Percentiles rank a stretch among this genome's conserved stretches.
Conservation (phyloP, 1,140 invertebrate genomes). For the Nasonia longicornis region DNA sequence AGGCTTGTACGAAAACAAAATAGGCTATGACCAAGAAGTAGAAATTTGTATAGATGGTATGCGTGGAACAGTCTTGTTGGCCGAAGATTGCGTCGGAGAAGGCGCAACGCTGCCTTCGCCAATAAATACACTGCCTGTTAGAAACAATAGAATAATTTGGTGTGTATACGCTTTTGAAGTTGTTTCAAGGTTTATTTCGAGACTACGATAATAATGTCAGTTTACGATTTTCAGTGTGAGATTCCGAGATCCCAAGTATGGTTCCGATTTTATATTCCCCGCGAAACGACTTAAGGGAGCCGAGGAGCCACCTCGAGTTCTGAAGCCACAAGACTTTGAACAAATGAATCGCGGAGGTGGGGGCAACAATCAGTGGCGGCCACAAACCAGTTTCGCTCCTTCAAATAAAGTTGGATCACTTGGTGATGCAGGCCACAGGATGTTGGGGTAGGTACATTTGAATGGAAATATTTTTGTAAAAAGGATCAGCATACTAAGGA, state of each 20-base stretch:
- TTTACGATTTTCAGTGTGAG: conserved; percentile 75
- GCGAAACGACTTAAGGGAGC: conserved; percentile 79
- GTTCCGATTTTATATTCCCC: conserved; percentile 81
- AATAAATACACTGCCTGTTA: conserved; percentile 74
- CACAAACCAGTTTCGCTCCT: conserved; percentile 80
- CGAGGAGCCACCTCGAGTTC: conserved; percentile 78
- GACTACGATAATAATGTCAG: conserved; percentile 38
- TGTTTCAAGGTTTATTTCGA: background rate
- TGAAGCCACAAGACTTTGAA: conserved; percentile 84
- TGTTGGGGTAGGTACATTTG: conserved; percentile 68
- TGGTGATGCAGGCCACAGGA: conserved; percentile 77
- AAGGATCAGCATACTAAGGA: background rate
- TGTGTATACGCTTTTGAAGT: conserved; percentile 53
- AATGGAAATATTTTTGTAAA: background rate
- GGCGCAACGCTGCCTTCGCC: conserved; percentile 79
- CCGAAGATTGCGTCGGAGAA: conserved; percentile 75
- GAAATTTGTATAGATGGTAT: conserved; percentile 77
- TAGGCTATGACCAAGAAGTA: conserved; percentile 69
- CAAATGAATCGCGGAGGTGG: conserved; percentile 72
- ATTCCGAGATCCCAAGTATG: conserved; percentile 86
- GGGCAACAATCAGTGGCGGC: conserved; percentile 74
- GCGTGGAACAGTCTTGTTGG: conserved; percentile 78
- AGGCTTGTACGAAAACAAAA: conserved; percentile 75
- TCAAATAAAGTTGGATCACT: conserved; percentile 74
- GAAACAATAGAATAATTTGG: conserved; percentile 69